A percentile compares a stretch with the other conserved stretches of the same genome.
Conservation (phyloP, 2,113 vertebrate species). For the Otocyon megalotis region DNA sequence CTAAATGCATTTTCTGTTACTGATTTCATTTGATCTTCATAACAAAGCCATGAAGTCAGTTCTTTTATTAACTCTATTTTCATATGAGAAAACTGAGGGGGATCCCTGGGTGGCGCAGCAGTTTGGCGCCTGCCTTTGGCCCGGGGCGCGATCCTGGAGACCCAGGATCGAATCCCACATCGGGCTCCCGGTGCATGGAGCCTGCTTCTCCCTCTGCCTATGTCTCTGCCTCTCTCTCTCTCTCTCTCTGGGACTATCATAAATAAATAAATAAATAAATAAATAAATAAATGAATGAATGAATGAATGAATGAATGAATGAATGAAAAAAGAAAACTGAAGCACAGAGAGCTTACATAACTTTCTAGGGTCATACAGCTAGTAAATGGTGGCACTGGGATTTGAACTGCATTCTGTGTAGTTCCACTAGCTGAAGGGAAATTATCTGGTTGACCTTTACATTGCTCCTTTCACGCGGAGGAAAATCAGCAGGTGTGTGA, state of each 20-base stretch:
- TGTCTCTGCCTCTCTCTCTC: no score
- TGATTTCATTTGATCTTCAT: conserved; percentile 13
- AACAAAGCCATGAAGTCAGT: background rate
- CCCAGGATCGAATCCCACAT: no score
- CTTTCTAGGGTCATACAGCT: conserved; percentile 5
- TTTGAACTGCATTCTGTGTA: conserved; percentile 17
- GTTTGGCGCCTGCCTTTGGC: no score
- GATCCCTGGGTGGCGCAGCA: no score
- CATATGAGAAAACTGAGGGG: conserved; percentile 49
- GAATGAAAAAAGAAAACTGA: no score
- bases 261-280: no score
- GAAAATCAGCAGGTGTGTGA: conserved; percentile 59
- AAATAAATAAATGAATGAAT: no score
- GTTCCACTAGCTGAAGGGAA: conserved; percentile 44
- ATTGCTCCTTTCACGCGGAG: conserved; percentile 43
- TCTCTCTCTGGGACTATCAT: no score
- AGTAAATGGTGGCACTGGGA: background rate
- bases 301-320: no score
- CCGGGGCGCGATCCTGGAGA: no score
- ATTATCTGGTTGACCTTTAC: conserved; percentile 58
- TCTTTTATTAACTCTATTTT: conserved; percentile 38
- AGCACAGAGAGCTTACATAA: conserved; percentile 50
- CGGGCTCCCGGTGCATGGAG: no score
- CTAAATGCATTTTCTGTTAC: conserved; percentile 18
- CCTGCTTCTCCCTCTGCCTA: no score